Evolutionary conservation across 2,797 vertebrate genomes (phyloP).

Genomic region (Manis crassicaudata): DNA sequence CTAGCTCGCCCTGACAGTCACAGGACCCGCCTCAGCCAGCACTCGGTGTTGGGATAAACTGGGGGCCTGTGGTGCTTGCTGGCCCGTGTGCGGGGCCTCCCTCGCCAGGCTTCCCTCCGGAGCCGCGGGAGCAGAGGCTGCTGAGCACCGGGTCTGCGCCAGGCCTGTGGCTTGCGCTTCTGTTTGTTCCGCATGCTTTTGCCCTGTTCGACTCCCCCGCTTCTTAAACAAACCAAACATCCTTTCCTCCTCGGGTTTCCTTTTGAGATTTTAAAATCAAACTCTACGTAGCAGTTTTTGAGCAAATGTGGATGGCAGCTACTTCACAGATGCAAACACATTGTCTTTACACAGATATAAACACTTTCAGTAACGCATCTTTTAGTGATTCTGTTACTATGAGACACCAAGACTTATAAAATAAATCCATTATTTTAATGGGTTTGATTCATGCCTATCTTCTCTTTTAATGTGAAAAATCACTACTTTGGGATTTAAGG

Average conservation of each 20-base stretch:
- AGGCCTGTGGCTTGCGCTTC: too few relatives aligned
- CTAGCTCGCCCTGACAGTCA: neutral
- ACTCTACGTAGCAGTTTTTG: neutral
- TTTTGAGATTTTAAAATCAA: neutral
- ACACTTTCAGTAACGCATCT: neutral
- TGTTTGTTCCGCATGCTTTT: neutral
- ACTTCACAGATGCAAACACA: neutral
- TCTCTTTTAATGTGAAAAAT: neutral
- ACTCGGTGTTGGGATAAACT: too few relatives aligned
- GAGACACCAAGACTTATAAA: neutral
- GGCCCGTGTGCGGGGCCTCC: neutral
- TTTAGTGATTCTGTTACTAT: neutral
- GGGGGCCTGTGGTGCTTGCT: accelerated
- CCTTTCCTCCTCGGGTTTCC: neutral
- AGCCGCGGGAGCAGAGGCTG: too few relatives aligned
- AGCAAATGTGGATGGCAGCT: neutral
- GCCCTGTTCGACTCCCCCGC: neutral
- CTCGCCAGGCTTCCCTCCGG: too few relatives aligned
- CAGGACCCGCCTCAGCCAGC: neutral
- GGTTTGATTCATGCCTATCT: neutral
- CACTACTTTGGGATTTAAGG: neutral
- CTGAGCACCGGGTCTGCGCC: too few relatives aligned
- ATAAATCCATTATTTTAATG: neutral
- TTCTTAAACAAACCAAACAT: neutral
- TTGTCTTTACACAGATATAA: neutral